These are phyloP conservation scores for Vultur gryphus DNA, from an alignment of 2,797 vertebrate genomes.

Conservation along the genomic window DNA sequence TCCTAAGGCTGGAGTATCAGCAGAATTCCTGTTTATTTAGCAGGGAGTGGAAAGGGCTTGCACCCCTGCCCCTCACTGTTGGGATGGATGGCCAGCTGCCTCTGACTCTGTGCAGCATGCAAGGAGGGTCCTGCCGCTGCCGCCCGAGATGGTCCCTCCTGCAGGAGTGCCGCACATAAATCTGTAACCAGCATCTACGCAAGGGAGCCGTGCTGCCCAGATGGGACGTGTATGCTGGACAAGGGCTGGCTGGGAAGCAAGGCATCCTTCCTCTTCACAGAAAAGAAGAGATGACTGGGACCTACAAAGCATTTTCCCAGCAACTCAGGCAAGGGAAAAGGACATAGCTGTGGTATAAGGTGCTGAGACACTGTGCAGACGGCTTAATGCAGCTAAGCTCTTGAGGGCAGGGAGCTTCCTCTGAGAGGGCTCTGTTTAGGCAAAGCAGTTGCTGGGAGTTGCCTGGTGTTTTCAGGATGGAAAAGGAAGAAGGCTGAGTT, in stretches of 20 bases:
- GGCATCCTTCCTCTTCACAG: background rate
- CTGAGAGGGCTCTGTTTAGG: conserved; percentile 25
- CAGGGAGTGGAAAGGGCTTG: background rate
- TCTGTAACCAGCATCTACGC: background rate
- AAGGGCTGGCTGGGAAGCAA: background rate
- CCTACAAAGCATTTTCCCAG: background rate
- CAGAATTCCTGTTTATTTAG: conserved; percentile 40
- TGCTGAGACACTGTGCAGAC: background rate
- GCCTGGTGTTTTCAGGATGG: conserved; percentile 24
- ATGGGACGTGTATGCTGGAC: background rate
- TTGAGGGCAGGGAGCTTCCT: conserved; percentile 25
- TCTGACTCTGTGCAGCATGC: background rate
- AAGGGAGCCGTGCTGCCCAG: background rate
- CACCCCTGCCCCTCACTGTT: background rate
- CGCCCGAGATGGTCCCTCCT: background rate
- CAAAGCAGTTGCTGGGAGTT: conserved; percentile 46
- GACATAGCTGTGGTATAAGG: background rate
- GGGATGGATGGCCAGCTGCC: background rate
- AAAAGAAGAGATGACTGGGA: background rate
- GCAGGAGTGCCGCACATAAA: background rate
- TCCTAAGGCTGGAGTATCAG: conserved; percentile 28
- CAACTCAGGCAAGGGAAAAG: background rate
- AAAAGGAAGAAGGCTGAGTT: conserved; percentile 24
- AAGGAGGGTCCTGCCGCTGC: background rate
- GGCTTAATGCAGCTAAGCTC: conserved; percentile 3